Conservation (phyloP, 2,797 vertebrate genomes). For the Toxotes lorentzi region DNA sequence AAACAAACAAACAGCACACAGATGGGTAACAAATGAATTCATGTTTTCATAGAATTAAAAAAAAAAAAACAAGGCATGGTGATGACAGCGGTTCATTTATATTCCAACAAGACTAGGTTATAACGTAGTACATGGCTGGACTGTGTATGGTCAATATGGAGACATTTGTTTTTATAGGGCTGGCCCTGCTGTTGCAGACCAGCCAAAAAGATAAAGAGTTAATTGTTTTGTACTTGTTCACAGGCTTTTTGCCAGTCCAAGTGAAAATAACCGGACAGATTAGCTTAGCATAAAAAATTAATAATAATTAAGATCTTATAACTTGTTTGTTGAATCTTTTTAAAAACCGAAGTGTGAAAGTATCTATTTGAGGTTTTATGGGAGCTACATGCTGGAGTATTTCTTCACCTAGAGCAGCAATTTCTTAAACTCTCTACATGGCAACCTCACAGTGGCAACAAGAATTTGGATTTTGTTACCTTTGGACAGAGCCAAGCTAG, state of each 20-base stretch:
- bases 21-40: background rate
- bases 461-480: background rate
- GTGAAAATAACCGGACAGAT: background rate
- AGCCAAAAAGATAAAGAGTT: background rate
- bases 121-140: no score
- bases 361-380: background rate
- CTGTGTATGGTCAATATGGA: no score
- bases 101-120: no score
- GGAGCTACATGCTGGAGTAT: background rate
- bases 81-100: slow-evolving; percentile 3
- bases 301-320: background rate
- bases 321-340: background rate
- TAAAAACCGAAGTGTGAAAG: background rate
- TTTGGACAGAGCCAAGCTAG: no score
- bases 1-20: background rate
- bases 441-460: background rate
- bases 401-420: background rate
- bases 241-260: background rate
- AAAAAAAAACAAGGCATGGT: background rate
- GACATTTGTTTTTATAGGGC: no score
- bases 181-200: no score
- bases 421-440: background rate
- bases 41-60: background rate
- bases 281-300: slow-evolving; percentile 15
- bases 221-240: background rate